Base-by-base conservation (phyloP, 2,888 invertebrate species). In the Lamellibrachia columna region DNA sequence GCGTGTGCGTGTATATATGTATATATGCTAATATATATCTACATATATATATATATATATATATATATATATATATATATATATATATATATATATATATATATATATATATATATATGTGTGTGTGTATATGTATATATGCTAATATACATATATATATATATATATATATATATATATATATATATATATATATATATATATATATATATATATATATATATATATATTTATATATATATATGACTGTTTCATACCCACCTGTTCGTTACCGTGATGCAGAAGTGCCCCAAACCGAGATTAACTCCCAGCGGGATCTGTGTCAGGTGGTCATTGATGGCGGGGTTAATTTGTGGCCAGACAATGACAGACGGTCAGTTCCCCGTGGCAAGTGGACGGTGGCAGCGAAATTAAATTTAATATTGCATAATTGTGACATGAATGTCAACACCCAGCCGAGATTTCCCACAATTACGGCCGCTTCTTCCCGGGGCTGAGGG, bases 251-350 rank as follows among this genome's bases (percentile, higher is more conserved):
- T 22, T 22, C 75, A 22, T 75, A 75, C 2, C 22, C 75, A 75
- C 75, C 75, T 75, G 75, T 75, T 75, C 75, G 75, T 22, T 75
- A 75, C 75, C 75, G 22, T n/a, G 75, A 22, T 75, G 75, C 75
- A 11, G 75, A 75, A 75, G 75, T 75, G 75, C 75, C 75, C 75
- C 75, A 75, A 75, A 75, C 75, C n/a, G 75, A 75, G 75, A 75
- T 75, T 75, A 75, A 75, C 75, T 75, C 75, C 75, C 75, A 75
- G 75, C 75, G 75, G 75, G 75, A n/a, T 75, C n/a, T 75, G 75
- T 75, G 75, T 75, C 75, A 75, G 75, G 75, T 60, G 75, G 75
- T 6, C 22, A 75, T 60, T 60, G 75, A n/a, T 75, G 75, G 11
- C 75, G 75, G 55, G 75, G 75, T n/a, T 75, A 75, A 75, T 75